Conservation (phyloP, 2,113 vertebrate species). For the Dasyornis broadbenti region DNA sequence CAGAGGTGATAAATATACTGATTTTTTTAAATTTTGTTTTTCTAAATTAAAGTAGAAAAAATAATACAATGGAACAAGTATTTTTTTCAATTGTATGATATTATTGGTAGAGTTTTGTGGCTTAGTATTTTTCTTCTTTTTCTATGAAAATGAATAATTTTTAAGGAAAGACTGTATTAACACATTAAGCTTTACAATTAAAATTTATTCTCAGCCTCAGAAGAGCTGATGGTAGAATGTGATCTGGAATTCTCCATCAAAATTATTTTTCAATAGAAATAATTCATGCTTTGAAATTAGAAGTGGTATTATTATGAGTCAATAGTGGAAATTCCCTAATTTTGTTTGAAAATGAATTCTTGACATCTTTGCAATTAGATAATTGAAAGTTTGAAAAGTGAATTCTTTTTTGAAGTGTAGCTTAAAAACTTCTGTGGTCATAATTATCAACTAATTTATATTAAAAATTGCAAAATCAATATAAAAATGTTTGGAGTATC, state of each 20-base stretch:
- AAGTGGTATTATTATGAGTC: background rate
- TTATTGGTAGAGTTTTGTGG: background rate
- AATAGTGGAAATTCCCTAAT: background rate
- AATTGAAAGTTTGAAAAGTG: background rate
- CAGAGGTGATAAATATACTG: background rate
- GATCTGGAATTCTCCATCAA: background rate
- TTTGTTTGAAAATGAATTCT: background rate
- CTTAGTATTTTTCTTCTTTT: background rate
- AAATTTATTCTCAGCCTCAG: background rate
- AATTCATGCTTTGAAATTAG: background rate
- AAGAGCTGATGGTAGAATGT: background rate
- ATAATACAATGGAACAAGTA: background rate
- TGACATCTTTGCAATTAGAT: background rate
- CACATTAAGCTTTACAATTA: background rate
- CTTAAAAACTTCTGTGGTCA: background rate
- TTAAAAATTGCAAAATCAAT: background rate
- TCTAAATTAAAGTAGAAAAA: background rate
- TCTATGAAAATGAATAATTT: background rate
- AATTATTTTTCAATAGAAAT: background rate
- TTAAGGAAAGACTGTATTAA: background rate
- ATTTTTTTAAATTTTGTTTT: background rate
- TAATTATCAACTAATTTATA: background rate
- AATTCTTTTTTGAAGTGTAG: background rate
- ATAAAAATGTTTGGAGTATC: background rate
- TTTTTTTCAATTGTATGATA: background rate